phyloP scores from a whole-genome alignment of 2,888 invertebrate genomes.

The Chironomus tentans region DNA sequence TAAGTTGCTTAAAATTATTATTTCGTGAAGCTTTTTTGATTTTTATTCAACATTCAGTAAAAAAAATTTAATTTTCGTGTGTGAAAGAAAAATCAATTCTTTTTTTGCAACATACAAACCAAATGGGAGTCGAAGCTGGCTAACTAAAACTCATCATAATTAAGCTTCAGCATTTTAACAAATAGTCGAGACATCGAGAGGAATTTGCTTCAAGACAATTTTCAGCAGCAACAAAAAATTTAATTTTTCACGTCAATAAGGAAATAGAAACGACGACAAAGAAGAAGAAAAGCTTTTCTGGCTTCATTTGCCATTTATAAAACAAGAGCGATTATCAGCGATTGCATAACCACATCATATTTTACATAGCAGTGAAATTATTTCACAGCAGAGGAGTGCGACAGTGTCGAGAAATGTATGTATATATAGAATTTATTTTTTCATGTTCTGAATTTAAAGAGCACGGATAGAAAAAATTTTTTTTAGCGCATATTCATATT shows the following conservation, averaged over 20 bases:
- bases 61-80: background rate
- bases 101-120: background rate
- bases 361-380: background rate
- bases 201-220: background rate
- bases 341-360: background rate
- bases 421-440: background rate
- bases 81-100: background rate
- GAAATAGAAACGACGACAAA: background rate
- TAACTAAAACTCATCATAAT: background rate
- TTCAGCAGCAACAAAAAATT: background rate
- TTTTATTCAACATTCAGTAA: constrained; percentile 5
- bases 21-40: background rate
- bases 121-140: constrained; percentile 6
- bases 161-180: background rate
- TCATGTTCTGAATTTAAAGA: too few relatives aligned
- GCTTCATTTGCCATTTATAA: background rate
- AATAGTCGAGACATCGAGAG: constrained; percentile 2
- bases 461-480: too few relatives aligned
- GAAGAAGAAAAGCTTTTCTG: background rate
- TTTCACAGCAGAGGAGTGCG: background rate
- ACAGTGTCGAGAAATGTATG: background rate
- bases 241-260: background rate
- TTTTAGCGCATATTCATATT: too few relatives aligned
- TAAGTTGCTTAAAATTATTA: background rate
- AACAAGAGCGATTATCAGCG: background rate